These are phyloP conservation scores for Tryphoninae sp. DNA, from an alignment of 2,888 invertebrate species.

Conservation along the genomic window DNA sequence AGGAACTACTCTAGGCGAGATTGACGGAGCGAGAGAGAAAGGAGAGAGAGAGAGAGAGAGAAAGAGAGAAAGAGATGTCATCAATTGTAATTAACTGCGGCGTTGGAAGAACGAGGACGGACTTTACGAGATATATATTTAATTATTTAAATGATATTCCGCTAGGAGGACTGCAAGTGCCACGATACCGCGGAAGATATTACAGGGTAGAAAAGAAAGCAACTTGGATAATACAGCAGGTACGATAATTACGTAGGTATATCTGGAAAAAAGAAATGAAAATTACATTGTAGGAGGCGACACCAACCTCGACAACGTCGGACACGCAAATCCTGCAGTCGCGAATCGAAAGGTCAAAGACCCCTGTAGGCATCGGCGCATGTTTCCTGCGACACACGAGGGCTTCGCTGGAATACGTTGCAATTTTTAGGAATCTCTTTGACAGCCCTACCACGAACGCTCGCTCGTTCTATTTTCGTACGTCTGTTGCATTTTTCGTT, in stretches of 20 bases:
- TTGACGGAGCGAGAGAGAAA: not conserved
- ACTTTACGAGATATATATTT: constrained; percentile 18
- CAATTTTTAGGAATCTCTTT: constrained; percentile 56
- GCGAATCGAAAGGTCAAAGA: constrained; percentile 58
- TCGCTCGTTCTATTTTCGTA: not conserved
- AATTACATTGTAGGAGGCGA: constrained; percentile 57
- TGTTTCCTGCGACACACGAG: constrained; percentile 80
- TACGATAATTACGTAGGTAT: too few relatives aligned
- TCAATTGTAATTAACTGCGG: constrained; percentile 29
- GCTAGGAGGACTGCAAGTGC: not conserved
- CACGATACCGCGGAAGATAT: not conserved
- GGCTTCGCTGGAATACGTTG: constrained; percentile 83
- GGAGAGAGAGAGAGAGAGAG: not conserved
- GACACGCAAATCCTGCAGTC: constrained; percentile 48
- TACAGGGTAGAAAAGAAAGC: too few relatives aligned
- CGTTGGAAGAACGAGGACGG: not conserved
- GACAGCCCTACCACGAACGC: not conserved
- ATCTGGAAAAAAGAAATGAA: not conserved
- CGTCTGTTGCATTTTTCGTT: constrained; percentile 4
- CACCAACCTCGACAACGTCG: constrained; percentile 44
- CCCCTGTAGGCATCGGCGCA: constrained; percentile 80
- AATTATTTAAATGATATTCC: constrained; percentile 45
- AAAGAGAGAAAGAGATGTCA: not conserved
- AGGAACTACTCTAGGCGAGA: not conserved
- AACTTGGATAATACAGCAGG: too few relatives aligned